phyloP scores from a whole-genome alignment of 2,888 invertebrate species.

The Thereva unica region DNA sequence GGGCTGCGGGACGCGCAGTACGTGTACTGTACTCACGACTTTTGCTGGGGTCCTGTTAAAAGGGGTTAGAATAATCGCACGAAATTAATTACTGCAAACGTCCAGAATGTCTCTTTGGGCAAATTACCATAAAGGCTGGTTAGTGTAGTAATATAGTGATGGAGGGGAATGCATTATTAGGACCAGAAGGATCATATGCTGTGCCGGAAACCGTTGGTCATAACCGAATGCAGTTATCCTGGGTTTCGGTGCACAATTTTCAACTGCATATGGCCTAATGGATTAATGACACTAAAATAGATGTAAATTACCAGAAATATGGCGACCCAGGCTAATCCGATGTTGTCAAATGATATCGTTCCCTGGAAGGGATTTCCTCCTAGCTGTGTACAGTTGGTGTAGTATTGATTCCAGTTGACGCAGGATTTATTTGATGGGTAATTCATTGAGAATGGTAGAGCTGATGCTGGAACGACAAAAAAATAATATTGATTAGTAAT shows the following conservation, averaged over 20 bases:
- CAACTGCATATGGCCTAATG: conserved; percentile 18
- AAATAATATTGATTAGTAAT: background rate
- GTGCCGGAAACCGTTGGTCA: background rate
- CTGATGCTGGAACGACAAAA: conserved; percentile 47
- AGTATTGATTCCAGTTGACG: conserved; percentile 99
- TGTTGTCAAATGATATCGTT: conserved; percentile 99
- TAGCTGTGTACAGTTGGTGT: conserved; percentile 89
- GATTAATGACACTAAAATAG: conserved; percentile 24
- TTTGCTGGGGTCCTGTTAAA: conserved; percentile 1
- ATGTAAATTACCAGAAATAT: conserved; percentile 90
- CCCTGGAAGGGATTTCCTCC: conserved; percentile 98
- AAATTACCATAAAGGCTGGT: too few species aligned
- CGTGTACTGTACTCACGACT: background rate
- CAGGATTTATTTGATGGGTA: conserved; percentile 76
- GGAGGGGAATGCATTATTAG: too few species aligned
- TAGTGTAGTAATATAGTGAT: too few species aligned
- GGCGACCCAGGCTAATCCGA: conserved; percentile 99
- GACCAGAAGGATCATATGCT: too few species aligned
- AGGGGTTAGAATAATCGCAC: conserved; percentile 7
- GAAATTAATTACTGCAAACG: conserved; percentile 22
- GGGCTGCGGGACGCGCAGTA: too few species aligned
- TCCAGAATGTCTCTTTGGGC: too few species aligned
- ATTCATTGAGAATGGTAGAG: conserved; percentile 60
- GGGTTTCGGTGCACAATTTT: conserved; percentile 3
- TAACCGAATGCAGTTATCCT: background rate